phyloP scores from a whole-genome alignment of 1,140 invertebrate species.

The Notospermus geniculatus region DNA sequence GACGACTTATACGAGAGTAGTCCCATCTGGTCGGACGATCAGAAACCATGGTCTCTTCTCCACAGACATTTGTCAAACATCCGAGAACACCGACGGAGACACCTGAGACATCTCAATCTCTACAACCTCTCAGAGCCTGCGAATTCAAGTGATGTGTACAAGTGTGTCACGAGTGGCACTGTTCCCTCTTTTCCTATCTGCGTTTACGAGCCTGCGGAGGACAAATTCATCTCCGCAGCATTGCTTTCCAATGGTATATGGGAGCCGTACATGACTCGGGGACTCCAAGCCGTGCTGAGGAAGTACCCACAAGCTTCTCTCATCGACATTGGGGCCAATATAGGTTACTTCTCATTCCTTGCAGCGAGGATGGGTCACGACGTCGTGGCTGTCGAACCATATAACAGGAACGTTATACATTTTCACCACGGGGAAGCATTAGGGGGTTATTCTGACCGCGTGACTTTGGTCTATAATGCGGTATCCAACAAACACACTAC shows the following conservation, averaged over 20 bases:
- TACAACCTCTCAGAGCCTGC: too few species aligned
- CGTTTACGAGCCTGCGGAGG: conserved; percentile 26
- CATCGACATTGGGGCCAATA: conserved; percentile 46
- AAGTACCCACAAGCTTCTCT: conserved; percentile 27
- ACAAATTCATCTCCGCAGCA: conserved; percentile 39
- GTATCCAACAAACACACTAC: conserved; percentile 31
- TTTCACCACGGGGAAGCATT: conserved; percentile 27
- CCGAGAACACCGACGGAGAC: too few species aligned
- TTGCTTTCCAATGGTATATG: conserved; percentile 34
- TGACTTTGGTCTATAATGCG: conserved; percentile 35
- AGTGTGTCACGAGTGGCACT: conserved; percentile 29
- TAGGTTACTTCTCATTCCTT: conserved; percentile 41
- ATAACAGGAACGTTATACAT: conserved; percentile 27
- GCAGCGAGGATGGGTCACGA: conserved; percentile 35
- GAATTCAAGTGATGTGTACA: too few species aligned
- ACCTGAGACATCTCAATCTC: too few species aligned
- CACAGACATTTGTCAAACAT: too few species aligned
- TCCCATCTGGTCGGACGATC: too few species aligned
- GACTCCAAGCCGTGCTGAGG: conserved; percentile 27
- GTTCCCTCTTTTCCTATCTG: conserved; percentile 34
- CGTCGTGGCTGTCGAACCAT: conserved; percentile 45
- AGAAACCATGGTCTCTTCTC: too few species aligned
- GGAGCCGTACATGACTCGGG: conserved; percentile 39
- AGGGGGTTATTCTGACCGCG: conserved; percentile 22
- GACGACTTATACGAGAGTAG: too few species aligned